Percentiles rank a stretch among this genome's conserved stretches.
phyloP scores from a whole-genome alignment of 2,888 invertebrate species.

The Melieria omissa region DNA sequence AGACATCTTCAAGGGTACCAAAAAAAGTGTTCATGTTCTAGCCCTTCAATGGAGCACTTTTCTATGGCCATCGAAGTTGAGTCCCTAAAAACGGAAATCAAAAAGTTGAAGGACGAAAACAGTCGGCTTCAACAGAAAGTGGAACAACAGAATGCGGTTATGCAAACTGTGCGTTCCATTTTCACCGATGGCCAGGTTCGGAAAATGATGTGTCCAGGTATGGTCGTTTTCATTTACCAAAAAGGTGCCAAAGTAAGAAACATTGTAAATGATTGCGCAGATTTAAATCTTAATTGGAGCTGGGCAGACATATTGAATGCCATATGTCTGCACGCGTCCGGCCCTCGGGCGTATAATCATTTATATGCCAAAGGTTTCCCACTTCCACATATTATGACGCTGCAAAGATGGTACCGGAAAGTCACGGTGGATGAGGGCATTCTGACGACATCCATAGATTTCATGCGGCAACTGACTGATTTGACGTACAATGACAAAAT shows the following conservation, averaged over 20 bases:
- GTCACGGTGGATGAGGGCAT: conserved; percentile 19
- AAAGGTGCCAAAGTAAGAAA: neutral
- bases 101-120: neutral
- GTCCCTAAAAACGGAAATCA: conserved; percentile 1
- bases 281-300: no score
- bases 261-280: neutral
- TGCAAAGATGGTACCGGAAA: conserved; percentile 14
- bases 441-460: neutral
- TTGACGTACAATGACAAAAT: conserved; percentile 20
- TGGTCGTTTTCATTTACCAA: neutral
- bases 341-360: neutral
- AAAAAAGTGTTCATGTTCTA: no score
- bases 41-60: no score
- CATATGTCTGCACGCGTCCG: neutral
- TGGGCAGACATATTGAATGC: neutral
- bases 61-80: no score
- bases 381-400: neutral
- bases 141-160: neutral
- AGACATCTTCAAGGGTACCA: no score
- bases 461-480: conserved; percentile 7
- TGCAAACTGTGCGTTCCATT: neutral
- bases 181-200: conserved; percentile 6
- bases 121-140: neutral
- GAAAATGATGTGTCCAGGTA: neutral
- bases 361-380: neutral